Evolutionary conservation across 2,113 vertebrate genomes (phyloP).

Genomic region (Xiphorhynchus elegans): DNA sequence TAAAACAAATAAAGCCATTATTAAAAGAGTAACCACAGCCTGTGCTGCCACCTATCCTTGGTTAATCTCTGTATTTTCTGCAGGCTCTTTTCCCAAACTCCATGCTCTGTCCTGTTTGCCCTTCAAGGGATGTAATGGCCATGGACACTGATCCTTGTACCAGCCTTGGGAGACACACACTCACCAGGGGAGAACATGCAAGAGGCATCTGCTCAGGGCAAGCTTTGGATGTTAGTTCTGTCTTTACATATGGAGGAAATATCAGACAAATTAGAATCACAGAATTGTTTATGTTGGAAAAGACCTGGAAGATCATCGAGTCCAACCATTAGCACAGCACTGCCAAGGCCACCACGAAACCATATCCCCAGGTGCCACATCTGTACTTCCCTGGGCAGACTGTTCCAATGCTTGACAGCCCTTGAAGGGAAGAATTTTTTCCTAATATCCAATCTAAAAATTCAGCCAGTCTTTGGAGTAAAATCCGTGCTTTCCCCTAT

Average conservation of each 20-base stretch:
- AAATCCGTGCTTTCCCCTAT: neutral
- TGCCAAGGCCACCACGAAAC: neutral
- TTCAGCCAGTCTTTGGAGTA: neutral
- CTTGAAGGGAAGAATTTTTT: neutral
- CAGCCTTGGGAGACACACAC: neutral
- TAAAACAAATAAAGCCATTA: slow-evolving; percentile 23
- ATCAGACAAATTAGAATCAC: neutral
- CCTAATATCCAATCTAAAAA: neutral
- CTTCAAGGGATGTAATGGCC: neutral
- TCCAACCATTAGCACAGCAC: neutral
- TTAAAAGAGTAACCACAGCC: slow-evolving; percentile 32
- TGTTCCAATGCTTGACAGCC: neutral
- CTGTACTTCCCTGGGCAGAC: neutral
- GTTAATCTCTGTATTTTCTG: neutral
- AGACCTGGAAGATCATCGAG: neutral
- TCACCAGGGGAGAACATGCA: neutral
- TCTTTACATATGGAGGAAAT: neutral
- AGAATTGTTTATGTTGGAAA: neutral
- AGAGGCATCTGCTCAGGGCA: neutral
- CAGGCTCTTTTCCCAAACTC: neutral
- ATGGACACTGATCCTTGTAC: neutral
- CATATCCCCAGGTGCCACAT: neutral
- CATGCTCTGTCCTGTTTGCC: neutral
- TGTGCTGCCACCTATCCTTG: slow-evolving; percentile 55
- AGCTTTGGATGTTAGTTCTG: neutral